phyloP scores from a whole-genome alignment of 2,888 invertebrate species.

The Lapara coniferarum region DNA sequence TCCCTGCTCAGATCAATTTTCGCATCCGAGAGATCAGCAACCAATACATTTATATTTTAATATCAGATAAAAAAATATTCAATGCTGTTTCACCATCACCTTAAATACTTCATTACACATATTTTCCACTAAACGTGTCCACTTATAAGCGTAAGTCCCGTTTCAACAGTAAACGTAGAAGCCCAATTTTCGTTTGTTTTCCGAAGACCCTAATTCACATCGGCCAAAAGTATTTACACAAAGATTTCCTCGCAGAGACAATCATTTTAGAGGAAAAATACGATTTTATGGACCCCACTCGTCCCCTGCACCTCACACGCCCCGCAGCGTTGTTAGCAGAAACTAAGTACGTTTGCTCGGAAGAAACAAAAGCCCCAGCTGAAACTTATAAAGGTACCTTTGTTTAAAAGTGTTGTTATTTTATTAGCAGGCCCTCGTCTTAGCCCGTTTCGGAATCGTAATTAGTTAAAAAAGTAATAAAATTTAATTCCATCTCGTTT shows the following conservation, averaged over 20 bases:
- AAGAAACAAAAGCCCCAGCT: conserved; percentile 22
- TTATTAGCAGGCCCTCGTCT: conserved; percentile 25
- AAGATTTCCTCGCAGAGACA: conserved; percentile 18
- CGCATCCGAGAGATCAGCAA: no score
- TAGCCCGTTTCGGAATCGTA: conserved; percentile 28
- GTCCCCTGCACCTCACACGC: background rate
- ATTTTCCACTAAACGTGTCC: background rate
- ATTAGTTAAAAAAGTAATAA: conserved; percentile 32
- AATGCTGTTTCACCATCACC: no score
- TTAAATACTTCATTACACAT: background rate
- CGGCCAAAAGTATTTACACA: conserved; percentile 2
- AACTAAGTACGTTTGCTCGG: conserved; percentile 23
- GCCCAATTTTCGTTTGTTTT: conserved; percentile 1
- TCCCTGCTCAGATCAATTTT: no score
- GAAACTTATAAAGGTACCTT: conserved; percentile 27
- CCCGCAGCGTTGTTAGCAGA: background rate
- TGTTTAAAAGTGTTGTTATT: conserved; percentile 28
- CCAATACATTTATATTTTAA: no score
- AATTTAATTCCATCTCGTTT: conserved; percentile 35
- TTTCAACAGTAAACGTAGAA: background rate
- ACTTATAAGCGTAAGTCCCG: background rate
- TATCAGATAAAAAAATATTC: no score
- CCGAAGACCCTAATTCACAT: conserved; percentile 8
- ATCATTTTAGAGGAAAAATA: conserved; percentile 23
- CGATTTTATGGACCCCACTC: conserved; percentile 7